A percentile compares a stretch with the other conserved stretches of the same genome.
Evolutionary conservation across 92 coral and sea anemone species (phyloP).

Genomic region (Porites cylindrica): DNA sequence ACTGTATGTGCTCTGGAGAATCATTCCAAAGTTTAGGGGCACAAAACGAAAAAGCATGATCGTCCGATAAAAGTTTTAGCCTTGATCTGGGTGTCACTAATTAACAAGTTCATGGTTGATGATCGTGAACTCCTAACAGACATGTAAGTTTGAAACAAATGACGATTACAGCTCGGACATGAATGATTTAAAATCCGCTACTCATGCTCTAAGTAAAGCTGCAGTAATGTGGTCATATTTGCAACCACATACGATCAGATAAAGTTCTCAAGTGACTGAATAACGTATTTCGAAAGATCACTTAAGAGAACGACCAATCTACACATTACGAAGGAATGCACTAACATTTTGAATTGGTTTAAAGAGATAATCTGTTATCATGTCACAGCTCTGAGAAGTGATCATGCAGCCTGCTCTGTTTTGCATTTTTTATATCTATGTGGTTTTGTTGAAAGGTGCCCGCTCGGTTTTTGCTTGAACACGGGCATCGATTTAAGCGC

Average conservation of each 20-base stretch:
- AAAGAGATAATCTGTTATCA: background rate
- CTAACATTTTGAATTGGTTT: background rate
- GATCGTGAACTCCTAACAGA: background rate
- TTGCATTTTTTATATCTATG: no score
- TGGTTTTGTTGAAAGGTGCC: no score
- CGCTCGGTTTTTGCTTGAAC: no score
- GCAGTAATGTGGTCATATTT: constrained; percentile 3
- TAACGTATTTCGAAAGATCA: background rate
- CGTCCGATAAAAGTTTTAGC: background rate
- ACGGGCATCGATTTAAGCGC: no score
- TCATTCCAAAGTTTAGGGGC: no score
- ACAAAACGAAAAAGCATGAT: no score
- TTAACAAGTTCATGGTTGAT: background rate
- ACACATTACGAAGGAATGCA: constrained; percentile 16
- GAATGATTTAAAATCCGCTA: background rate
- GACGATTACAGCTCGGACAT: background rate
- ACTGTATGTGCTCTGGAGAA: no score
- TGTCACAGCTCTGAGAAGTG: no score
- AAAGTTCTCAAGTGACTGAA: constrained; percentile 7
- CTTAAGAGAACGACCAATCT: background rate
- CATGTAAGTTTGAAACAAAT: background rate
- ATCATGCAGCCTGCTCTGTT: no score
- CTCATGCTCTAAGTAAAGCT: background rate
- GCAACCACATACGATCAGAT: background rate
- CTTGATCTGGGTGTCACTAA: no score